phyloP scores from a whole-genome alignment of 2,797 vertebrate genomes.

The Chiloscyllium punctatum region DNA sequence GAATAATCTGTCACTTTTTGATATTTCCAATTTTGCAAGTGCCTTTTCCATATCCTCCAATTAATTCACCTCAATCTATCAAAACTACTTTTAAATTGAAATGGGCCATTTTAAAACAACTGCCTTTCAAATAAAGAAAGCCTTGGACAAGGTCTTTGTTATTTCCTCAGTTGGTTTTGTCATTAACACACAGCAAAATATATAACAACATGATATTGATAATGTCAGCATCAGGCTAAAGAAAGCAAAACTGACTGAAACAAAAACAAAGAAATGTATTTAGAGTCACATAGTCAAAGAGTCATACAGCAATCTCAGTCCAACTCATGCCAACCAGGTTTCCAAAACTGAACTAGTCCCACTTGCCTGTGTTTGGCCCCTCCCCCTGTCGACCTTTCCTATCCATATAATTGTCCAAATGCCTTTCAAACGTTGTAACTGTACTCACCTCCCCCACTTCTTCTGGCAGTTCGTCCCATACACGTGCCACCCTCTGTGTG shows the following conservation, averaged over 20 bases:
- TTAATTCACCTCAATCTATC: neutral
- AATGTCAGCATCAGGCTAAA: neutral
- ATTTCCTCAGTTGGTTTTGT: neutral
- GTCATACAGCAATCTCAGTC: no score
- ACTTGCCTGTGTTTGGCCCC: no score
- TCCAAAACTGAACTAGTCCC: no score
- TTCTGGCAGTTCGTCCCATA: no score
- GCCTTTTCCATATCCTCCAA: neutral
- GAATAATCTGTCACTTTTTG: neutral
- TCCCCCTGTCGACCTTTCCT: no score
- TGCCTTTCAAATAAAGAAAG: neutral
- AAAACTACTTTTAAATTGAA: neutral
- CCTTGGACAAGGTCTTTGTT: neutral
- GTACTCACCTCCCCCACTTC: no score
- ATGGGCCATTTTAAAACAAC: neutral
- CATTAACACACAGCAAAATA: neutral
- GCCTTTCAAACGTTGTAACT: no score
- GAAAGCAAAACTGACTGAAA: neutral
- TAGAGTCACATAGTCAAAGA: no score
- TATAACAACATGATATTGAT: neutral
- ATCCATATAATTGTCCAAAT: no score
- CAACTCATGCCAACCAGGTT: no score
- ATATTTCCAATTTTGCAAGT: neutral
- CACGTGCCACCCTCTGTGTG: no score
- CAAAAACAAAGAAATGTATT: neutral